These are phyloP conservation scores for Hormaphis cornu DNA, from an alignment of 1,140 invertebrate species.

Conservation along the genomic window DNA sequence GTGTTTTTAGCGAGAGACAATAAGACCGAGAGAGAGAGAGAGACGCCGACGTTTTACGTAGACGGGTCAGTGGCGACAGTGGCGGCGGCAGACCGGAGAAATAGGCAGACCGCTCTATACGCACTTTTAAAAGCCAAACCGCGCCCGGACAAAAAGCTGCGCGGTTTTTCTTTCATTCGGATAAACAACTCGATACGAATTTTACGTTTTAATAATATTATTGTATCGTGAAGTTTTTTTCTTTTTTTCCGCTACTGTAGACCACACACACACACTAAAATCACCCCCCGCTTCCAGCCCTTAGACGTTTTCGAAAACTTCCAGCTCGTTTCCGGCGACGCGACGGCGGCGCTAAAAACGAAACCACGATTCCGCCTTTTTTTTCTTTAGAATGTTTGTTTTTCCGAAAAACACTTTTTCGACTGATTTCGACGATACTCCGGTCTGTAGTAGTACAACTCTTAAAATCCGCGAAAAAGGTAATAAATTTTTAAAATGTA, in stretches of 20 bases:
- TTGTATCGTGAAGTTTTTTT: neutral
- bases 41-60: neutral
- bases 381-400: neutral
- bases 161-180: slow-evolving; percentile 23
- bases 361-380: too few species aligned
- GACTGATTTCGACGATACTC: neutral
- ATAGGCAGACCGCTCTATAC: neutral
- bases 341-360: too few species aligned
- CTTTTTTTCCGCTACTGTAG: neutral
- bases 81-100: neutral
- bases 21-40: neutral
- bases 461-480: too few species aligned
- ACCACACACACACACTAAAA: neutral
- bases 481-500: too few species aligned
- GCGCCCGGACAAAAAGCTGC: slow-evolving; percentile 12
- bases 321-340: too few species aligned
- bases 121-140: slow-evolving; percentile 8
- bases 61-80: too few species aligned
- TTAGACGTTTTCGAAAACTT: neutral
- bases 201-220: neutral
- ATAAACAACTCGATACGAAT: neutral
- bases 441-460: too few species aligned
- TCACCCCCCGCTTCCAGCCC: neutral
- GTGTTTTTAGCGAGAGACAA: neutral
- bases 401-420: neutral